Conservation (phyloP, 2,888 invertebrate genomes). For the Cryptosula pallasiana region DNA sequence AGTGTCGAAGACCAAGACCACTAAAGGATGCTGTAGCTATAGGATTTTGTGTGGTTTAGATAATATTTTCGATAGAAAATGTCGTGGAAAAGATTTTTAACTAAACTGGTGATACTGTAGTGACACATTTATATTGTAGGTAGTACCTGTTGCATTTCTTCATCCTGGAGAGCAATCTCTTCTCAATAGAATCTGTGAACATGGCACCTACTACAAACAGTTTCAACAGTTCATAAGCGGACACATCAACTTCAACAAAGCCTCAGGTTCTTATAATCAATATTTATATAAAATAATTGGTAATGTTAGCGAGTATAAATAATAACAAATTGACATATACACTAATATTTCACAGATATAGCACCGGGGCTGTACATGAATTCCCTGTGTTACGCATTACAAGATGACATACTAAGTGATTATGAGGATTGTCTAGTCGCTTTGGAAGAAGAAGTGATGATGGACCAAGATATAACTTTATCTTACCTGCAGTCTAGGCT, state of each 20-base stretch:
- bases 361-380: slow-evolving; percentile 1
- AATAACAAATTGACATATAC: no score
- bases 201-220: slow-evolving; percentile 45
- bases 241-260: slow-evolving; percentile 31
- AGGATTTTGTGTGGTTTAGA: no score
- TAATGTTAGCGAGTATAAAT: no score
- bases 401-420: not conserved
- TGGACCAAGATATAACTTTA: slow-evolving; percentile 68
- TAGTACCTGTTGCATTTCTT: slow-evolving; percentile 42
- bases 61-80: no score
- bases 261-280: no score
- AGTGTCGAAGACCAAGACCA: no score
- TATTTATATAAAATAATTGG: no score
- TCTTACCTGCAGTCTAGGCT: slow-evolving; percentile 61
- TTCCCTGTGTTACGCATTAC: not conserved
- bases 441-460: slow-evolving; percentile 66
- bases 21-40: no score
- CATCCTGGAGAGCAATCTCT: slow-evolving; percentile 45
- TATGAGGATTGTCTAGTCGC: slow-evolving; percentile 67
- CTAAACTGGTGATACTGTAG: no score
- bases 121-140: no score
- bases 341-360: not conserved
- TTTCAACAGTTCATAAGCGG: slow-evolving; percentile 49
- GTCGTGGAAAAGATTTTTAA: no score
- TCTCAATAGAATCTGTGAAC: slow-evolving; percentile 45